Percentiles rank a stretch among this genome's conserved stretches.
These are phyloP conservation scores for Bombus pyrosoma DNA, from an alignment of 1,140 invertebrate genomes.

Conservation along the genomic window DNA sequence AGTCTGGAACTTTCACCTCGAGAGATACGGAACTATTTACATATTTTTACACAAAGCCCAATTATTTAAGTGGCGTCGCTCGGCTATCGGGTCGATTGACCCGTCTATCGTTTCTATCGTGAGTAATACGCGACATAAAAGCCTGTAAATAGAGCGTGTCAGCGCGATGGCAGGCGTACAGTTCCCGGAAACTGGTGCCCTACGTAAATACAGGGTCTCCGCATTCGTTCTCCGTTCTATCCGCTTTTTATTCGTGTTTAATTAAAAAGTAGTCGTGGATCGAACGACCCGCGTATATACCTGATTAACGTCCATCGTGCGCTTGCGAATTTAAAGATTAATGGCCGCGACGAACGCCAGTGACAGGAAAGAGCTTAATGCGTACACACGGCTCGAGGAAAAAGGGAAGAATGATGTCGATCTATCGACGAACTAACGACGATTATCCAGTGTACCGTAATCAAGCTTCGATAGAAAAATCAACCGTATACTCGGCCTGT, in stretches of 20 bases:
- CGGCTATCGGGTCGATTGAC: background rate
- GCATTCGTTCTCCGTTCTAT: slow-evolving; percentile 27
- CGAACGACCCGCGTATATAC: slow-evolving; percentile 58
- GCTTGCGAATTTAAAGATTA: slow-evolving; percentile 67
- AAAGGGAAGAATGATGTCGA: slow-evolving; percentile 60
- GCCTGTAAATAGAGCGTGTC: slow-evolving; percentile 25
- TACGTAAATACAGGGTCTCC: slow-evolving; percentile 61
- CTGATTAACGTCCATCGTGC: slow-evolving; percentile 65
- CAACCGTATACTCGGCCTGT: slow-evolving; percentile 9
- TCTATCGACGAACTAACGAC: slow-evolving; percentile 33
- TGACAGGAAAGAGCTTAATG: slow-evolving; percentile 64
- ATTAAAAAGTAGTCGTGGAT: slow-evolving; percentile 67
- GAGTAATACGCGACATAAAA: slow-evolving; percentile 4
- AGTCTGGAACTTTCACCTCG: background rate
- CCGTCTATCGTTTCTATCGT: background rate
- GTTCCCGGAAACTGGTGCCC: slow-evolving; percentile 52
- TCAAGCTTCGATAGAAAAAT: slow-evolving; percentile 52
- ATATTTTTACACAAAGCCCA: slow-evolving; percentile 1
- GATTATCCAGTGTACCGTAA: slow-evolving; percentile 50
- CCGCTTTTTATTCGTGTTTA: slow-evolving; percentile 63
- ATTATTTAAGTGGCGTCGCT: background rate
- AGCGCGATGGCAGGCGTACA: background rate
- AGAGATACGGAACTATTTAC: background rate
- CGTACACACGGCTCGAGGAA: slow-evolving; percentile 43
- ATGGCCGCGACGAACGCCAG: slow-evolving; percentile 50